Evolutionary conservation across 1,140 invertebrate species (phyloP), one percentile per base, ranked within the genome.

Genomic region (Nebria ingens): DNA sequence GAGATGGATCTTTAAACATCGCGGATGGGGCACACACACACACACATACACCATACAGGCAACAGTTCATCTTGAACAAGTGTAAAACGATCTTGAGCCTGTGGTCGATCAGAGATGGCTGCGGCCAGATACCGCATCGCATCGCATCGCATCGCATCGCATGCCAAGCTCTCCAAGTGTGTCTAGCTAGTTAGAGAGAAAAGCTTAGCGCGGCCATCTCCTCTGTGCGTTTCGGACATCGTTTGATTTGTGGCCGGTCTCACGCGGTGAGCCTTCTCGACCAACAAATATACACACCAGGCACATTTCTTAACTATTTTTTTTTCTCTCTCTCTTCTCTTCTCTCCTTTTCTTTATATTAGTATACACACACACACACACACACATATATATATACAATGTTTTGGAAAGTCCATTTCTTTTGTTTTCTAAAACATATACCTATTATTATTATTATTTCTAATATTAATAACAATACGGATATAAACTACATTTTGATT

Each of bases 181-280:
- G n/a, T n/a, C 25, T 34, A n/a, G 6, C 25, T 34, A 34, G 25
- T 34, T 34, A 34, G 25, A 34, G 25, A n/a, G n/a, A n/a, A n/a
- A n/a, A n/a, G n/a, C n/a, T n/a, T n/a, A n/a, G n/a, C n/a, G n/a
- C n/a, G 25, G 25, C 4, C 25, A 4, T 29, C 4, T n/a, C 13
- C 25, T 29, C 4, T 4, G 4, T 29, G 13, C 4, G 13, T 4
- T 29, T 17, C 40, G 40, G 40, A 17, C 40, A 12, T 17, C 40
- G 40, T 45, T 45, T 45, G 40, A 45, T 45, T 45, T 45, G 40
- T 45, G 9, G 40, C 40, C 40, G 40, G 17, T 45, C 40, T 45
- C 40, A 45, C 40, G 40, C 40, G 40, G 40, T 17, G 40, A 45
- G 17, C 40, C 40, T 17, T 4, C 17, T 17, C 40, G 17, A 45